Evolutionary conservation across 2,888 invertebrate species (phyloP), one percentile per base, ranked within the genome.

Genomic region (Linyphia triangularis): DNA sequence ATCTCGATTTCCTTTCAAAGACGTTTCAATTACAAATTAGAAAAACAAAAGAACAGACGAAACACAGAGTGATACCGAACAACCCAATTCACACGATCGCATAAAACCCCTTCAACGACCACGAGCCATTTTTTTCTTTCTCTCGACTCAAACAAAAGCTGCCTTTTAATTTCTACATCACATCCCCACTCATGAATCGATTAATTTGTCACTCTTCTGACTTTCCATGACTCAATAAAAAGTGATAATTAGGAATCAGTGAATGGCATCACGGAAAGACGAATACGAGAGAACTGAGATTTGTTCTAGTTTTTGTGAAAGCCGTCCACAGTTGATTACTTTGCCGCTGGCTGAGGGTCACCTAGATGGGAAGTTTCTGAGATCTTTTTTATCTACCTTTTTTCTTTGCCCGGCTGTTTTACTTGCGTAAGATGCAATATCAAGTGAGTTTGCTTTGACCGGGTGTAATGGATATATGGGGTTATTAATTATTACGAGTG

Each of bases 331-430:
- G 4, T 51, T 51, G 51, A 51, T 51, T 51, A 51, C 51, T 51
- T 51, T n/a, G 13, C 86, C 72, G 63, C 37, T 51, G 73, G 86
- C 79, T 86, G 28, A 28, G 86, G 86, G 86, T 86, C 86, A 86
- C 86, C 86, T 65, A 86, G 72, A 73, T 85, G 65, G 7, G 40
- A 16, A 33, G 75, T 77, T 69, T 67, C 57, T 37, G 30, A 72
- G 51, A 24, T 63, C 59, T 24, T 72, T 72, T 82, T 61, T 33
- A 51, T 33, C 33, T 9, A 33, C 9, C 33, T 33, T 33, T 4
- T 51, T 51, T 51, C 51, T 51, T n/a, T 51, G 51, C 7, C 51
- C 51, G 16, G 51, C 10, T 51, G 51, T 51, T 51, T 51, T 5
- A 51, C 51, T 51, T 51, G 51, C 51, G 16, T 51, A 13, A 51